Percentiles rank a stretch among this genome's conserved stretches.
Conservation (phyloP, 1,140 invertebrate genomes). For the Cydia amplana region DNA sequence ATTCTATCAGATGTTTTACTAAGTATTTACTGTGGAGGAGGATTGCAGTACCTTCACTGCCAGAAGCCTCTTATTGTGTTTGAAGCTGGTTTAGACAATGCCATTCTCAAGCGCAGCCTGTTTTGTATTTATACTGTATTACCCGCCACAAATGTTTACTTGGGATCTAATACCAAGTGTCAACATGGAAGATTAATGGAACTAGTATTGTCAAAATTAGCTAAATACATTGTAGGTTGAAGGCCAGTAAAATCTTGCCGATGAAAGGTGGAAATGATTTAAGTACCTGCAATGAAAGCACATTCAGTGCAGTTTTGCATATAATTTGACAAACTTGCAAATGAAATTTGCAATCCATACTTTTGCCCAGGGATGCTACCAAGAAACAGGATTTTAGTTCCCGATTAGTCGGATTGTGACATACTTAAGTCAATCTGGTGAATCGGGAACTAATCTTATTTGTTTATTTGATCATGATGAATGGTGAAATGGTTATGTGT, state of each 20-base stretch:
- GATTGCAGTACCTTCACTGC: neutral
- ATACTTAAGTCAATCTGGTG: too few relatives aligned
- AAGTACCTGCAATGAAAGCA: neutral
- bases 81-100: neutral
- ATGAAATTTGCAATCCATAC: neutral
- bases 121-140: too few relatives aligned
- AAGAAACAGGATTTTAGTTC: neutral
- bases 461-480: conserved; percentile 20
- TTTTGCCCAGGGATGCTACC: conserved; percentile 3
- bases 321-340: neutral
- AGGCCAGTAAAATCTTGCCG: neutral
- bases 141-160: too few relatives aligned
- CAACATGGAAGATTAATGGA: too few relatives aligned
- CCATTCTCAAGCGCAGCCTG: too few relatives aligned
- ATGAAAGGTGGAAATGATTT: neutral
- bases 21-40: neutral
- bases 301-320: neutral
- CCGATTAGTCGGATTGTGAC: too few relatives aligned
- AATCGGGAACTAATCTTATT: neutral
- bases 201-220: neutral
- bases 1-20: neutral
- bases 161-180: too few relatives aligned
- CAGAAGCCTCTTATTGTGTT: neutral
- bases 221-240: neutral
- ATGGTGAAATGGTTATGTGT: conserved; percentile 17